A percentile compares a stretch with the other conserved stretches of the same genome.
Conservation (phyloP, 2,113 vertebrate species). For the Xenopus borealis region DNA sequence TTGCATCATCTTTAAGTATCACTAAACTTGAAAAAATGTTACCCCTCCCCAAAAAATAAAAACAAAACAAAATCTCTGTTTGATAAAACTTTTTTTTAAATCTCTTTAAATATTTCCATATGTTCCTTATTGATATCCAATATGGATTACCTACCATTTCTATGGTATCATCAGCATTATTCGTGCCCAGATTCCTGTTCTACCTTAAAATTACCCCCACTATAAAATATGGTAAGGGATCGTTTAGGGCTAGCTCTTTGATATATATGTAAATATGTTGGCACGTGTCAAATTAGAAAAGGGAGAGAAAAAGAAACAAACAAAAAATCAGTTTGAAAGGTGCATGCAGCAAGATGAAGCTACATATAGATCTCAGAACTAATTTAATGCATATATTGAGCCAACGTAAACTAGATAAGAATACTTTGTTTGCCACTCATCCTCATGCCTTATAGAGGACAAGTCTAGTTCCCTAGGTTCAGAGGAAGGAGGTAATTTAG, state of each 20-base stretch:
- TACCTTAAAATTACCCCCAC: background rate
- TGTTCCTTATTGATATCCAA: constrained; percentile 87
- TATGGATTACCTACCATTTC: constrained; percentile 94
- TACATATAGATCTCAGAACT: constrained; percentile 28
- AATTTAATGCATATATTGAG: too few relatives aligned
- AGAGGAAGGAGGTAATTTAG: background rate
- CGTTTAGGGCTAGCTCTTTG: constrained; percentile 53
- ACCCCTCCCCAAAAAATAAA: constrained; percentile 54
- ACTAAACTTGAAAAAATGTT: constrained; percentile 67
- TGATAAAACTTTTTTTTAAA: constrained; percentile 62
- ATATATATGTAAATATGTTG: constrained; percentile 55
- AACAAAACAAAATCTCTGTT: constrained; percentile 70
- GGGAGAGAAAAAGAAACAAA: background rate
- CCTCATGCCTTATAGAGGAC: background rate
- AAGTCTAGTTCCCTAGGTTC: background rate
- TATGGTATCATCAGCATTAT: constrained; percentile 61
- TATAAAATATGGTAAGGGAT: constrained; percentile 23
- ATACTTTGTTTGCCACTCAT: background rate
- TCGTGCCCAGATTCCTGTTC: constrained; percentile 53
- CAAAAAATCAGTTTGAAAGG: constrained; percentile 45
- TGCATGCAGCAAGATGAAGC: constrained; percentile 49
- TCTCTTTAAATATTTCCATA: constrained; percentile 76
- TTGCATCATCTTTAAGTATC: constrained; percentile 64
- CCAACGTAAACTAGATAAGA: background rate
- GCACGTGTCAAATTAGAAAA: constrained; percentile 51